A percentile compares a stretch with the other conserved stretches of the same genome.
Conservation (phyloP, 2,797 vertebrate genomes). For the Eidolon dupreanum region DNA sequence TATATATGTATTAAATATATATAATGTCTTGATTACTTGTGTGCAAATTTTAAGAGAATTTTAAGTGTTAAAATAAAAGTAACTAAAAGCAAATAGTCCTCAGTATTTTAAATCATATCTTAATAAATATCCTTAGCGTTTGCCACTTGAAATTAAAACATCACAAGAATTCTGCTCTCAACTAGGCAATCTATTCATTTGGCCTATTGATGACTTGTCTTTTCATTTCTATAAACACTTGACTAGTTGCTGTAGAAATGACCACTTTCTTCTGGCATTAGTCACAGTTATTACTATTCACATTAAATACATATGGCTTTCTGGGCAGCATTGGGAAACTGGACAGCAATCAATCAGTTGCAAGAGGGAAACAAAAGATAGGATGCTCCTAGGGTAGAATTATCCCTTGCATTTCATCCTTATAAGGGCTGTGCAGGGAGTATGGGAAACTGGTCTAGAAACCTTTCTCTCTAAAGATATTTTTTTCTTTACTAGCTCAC, state of each 20-base stretch:
- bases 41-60: slow-evolving; percentile 15
- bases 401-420: not conserved
- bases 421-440: not conserved
- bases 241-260: not conserved
- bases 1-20: not conserved
- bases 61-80: not conserved
- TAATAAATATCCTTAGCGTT: not conserved
- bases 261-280: not conserved
- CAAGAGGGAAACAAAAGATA: not conserved
- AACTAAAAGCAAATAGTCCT: not conserved
- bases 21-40: not conserved
- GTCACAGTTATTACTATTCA: not conserved
- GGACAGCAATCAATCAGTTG: not conserved
- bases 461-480: not conserved
- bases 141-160: slow-evolving; percentile 10
- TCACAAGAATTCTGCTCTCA: slow-evolving; percentile 4
- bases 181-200: not conserved
- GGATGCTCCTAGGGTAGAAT: not conserved
- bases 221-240: slow-evolving; percentile 15
- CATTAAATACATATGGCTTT: slow-evolving; percentile 14
- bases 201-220: not conserved
- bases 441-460: not conserved
- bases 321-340: not conserved
- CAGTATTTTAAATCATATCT: slow-evolving; percentile 34
- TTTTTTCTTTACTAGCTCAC: not conserved